Conservation (phyloP, 2,888 invertebrate species). For the Hypselothyrea guttata region DNA sequence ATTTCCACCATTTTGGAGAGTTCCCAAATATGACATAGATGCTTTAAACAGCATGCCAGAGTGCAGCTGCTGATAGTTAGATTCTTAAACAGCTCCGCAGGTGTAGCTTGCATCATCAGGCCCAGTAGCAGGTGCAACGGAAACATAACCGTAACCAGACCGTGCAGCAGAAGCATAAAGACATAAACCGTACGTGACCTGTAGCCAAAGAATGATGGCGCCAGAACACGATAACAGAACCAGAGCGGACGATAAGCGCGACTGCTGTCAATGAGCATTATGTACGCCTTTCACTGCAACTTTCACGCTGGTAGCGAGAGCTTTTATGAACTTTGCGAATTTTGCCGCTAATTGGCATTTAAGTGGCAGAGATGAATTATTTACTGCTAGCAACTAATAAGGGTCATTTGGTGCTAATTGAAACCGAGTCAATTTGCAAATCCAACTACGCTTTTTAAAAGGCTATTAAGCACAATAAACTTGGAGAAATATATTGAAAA, state of each 20-base stretch:
- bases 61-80: slow-evolving; percentile 39
- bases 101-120: slow-evolving; percentile 24
- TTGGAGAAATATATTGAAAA: too few species aligned
- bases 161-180: slow-evolving; percentile 31
- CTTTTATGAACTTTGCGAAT: slow-evolving; percentile 46
- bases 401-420: slow-evolving; percentile 44
- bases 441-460: background rate
- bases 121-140: slow-evolving; percentile 60
- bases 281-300: slow-evolving; percentile 19
- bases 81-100: slow-evolving; percentile 47
- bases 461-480: too few species aligned
- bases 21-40: slow-evolving; percentile 32
- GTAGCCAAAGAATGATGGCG: slow-evolving; percentile 43
- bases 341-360: slow-evolving; percentile 57
- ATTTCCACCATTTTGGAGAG: slow-evolving; percentile 44
- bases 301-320: background rate
- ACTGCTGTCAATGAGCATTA: slow-evolving; percentile 43
- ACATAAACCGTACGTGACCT: slow-evolving; percentile 12
- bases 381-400: slow-evolving; percentile 46
- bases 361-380: slow-evolving; percentile 46
- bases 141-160: slow-evolving; percentile 49
- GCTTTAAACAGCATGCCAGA: slow-evolving; percentile 53
- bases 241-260: slow-evolving; percentile 51
- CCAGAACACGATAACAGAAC: slow-evolving; percentile 42
- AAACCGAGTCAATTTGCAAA: slow-evolving; percentile 29